These are phyloP conservation scores for Ammodramus savannarum DNA, from an alignment of 2,113 vertebrate species.

Conservation along the genomic window DNA sequence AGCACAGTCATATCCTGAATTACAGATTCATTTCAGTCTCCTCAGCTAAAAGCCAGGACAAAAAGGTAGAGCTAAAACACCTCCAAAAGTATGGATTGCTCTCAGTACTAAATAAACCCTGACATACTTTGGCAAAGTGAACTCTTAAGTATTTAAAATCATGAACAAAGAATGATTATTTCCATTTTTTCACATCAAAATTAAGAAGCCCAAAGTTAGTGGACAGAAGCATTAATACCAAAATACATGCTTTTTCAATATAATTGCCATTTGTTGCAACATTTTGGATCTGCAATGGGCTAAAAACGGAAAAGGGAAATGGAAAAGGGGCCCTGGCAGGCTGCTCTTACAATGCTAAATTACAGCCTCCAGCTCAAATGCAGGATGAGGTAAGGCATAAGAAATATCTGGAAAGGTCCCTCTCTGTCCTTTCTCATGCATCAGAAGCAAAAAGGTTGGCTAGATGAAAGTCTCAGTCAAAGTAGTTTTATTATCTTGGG, in stretches of 20 bases:
- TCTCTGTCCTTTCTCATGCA: not conserved
- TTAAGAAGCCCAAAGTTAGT: not conserved
- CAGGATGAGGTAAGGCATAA: not conserved
- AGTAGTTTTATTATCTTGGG: not conserved
- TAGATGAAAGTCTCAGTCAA: not conserved
- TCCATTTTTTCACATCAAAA: not conserved
- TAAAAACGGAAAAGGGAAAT: not conserved
- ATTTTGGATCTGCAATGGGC: not conserved
- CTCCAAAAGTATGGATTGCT: not conserved
- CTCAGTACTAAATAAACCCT: not conserved
- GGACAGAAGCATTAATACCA: not conserved
- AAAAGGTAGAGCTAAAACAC: rapidly evolving
- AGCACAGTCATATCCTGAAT: not conserved
- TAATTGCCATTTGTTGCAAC: not conserved
- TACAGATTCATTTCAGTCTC: not conserved
- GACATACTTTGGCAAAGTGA: not conserved
- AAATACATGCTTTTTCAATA: not conserved
- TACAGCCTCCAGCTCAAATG: not conserved
- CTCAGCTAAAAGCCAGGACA: not conserved
- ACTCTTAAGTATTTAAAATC: not conserved
- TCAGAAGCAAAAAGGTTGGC: not conserved
- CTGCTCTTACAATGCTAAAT: not conserved
- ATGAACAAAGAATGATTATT: not conserved
- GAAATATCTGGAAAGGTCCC: not conserved
- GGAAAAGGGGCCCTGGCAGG: not conserved